phyloP scores from a whole-genome alignment of 1,140 invertebrate species.

The Metaphire vulgaris region DNA sequence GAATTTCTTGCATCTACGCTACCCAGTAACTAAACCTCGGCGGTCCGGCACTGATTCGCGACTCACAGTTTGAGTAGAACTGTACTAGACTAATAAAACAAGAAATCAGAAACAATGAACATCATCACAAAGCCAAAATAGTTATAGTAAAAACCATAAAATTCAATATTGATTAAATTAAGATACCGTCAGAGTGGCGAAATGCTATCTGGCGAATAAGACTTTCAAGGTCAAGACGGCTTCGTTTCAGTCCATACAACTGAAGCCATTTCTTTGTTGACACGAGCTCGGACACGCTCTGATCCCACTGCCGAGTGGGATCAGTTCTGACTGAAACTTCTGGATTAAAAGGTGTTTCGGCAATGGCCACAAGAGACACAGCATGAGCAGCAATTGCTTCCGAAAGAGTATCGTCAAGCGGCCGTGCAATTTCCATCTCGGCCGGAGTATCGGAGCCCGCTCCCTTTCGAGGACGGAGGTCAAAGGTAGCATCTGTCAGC shows the following conservation, averaged over 20 bases:
- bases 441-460: background rate
- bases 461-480: background rate
- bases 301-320: conserved; percentile 39
- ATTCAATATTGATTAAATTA: too few relatives aligned
- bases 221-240: conserved; percentile 41
- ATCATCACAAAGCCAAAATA: too few relatives aligned
- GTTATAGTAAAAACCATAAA: too few relatives aligned
- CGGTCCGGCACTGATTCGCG: too few relatives aligned
- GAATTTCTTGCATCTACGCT: too few relatives aligned
- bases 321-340: conserved; percentile 38
- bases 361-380: background rate
- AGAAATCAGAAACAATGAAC: too few relatives aligned
- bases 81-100: too few relatives aligned
- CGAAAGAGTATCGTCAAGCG: background rate
- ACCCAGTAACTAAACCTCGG: too few relatives aligned
- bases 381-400: background rate
- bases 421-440: background rate
- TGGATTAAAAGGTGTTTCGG: conserved; percentile 29
- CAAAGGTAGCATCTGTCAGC: background rate
- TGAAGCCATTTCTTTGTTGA: conserved; percentile 46
- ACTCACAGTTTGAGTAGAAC: too few relatives aligned
- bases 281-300: conserved; percentile 42
- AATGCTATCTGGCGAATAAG: conserved; percentile 49
- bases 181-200: conserved; percentile 47
- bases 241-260: conserved; percentile 47